phyloP scores from a whole-genome alignment of 2,797 vertebrate species.

The Tympanoctomys barrerae region DNA sequence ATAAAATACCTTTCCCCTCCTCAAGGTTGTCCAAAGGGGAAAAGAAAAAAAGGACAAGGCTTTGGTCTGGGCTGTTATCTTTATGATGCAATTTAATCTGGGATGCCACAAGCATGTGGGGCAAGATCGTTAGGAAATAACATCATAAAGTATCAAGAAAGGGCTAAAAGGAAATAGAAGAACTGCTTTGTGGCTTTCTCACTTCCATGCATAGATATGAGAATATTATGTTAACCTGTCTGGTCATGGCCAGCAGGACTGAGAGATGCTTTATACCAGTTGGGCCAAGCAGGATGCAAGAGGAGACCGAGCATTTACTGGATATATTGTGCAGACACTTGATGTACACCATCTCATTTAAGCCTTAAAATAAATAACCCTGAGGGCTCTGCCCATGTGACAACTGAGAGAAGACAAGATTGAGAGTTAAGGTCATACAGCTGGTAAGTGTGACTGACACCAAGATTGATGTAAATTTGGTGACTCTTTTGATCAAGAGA shows the following conservation, averaged over 20 bases:
- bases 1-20: slow-evolving; percentile 68
- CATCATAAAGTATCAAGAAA: slow-evolving; percentile 74
- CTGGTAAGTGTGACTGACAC: background rate
- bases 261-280: background rate
- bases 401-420: background rate
- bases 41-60: slow-evolving; percentile 39
- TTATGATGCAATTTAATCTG: slow-evolving; percentile 78
- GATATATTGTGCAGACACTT: background rate
- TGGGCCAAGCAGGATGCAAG: background rate
- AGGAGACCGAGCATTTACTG: background rate
- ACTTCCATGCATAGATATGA: slow-evolving; percentile 49
- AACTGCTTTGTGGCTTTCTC: slow-evolving; percentile 5
- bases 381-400: background rate
- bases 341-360: background rate
- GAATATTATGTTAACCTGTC: slow-evolving; percentile 52
- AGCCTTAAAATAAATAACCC: slow-evolving; percentile 19
- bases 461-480: background rate
- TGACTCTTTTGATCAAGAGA: background rate
- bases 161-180: slow-evolving; percentile 52
- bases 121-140: slow-evolving; percentile 65
- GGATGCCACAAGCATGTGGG: slow-evolving; percentile 54
- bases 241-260: background rate
- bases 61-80: slow-evolving; percentile 74
- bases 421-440: background rate
- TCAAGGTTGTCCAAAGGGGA: slow-evolving; percentile 78